phyloP scores from a whole-genome alignment of 2,888 invertebrate species.

The Apotomis betuletana region DNA sequence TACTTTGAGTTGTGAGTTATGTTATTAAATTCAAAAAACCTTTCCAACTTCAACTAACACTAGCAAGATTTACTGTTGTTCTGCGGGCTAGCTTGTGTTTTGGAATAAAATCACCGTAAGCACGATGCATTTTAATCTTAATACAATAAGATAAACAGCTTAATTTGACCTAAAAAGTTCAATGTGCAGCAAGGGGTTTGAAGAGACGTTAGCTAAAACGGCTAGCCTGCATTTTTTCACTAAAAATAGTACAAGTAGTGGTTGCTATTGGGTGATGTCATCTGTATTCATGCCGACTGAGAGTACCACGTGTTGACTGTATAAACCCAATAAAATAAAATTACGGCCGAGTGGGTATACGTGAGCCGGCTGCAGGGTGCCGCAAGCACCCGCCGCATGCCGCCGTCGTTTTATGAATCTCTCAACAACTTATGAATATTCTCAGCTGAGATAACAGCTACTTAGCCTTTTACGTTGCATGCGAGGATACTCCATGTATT shows the following conservation, averaged over 20 bases:
- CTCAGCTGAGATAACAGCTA: constrained; percentile 20
- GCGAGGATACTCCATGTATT: constrained; percentile 1
- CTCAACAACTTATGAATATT: constrained; percentile 34
- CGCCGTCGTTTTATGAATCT: constrained; percentile 33
- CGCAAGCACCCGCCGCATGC: constrained; percentile 18
- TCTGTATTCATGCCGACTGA: constrained; percentile 61
- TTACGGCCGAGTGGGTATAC: constrained; percentile 52
- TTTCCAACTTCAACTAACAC: too few species aligned
- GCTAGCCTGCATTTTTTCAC: constrained; percentile 48
- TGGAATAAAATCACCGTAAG: too few species aligned
- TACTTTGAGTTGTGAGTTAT: too few species aligned
- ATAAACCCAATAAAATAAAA: constrained; percentile 63
- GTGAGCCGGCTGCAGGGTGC: constrained; percentile 47
- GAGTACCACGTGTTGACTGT: constrained; percentile 61
- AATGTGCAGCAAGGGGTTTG: constrained; percentile 12
- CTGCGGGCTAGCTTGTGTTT: too few species aligned
- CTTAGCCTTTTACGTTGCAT: constrained; percentile 18
- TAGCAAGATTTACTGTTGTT: too few species aligned
- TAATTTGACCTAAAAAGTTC: constrained; percentile 40
- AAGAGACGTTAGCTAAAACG: constrained; percentile 25
- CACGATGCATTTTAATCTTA: constrained; percentile 11
- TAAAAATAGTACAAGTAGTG: constrained; percentile 45
- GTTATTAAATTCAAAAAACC: too few species aligned
- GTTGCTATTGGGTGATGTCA: constrained; percentile 45
- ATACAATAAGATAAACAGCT: constrained; percentile 47